Conservation (phyloP, 2,113 vertebrate genomes). For the Hippocampus guttulatus region DNA sequence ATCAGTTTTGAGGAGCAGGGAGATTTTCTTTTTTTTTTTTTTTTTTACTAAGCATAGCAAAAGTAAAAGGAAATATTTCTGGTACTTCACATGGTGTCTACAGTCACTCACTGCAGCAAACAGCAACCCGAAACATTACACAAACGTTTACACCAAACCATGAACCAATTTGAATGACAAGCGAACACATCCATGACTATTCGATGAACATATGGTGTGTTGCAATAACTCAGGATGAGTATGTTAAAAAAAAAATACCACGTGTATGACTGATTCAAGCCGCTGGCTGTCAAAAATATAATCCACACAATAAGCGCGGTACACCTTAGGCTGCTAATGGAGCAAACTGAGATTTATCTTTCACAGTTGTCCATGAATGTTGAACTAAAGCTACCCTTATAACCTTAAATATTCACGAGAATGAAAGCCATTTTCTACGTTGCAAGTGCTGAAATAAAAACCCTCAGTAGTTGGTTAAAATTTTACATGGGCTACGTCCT, state of each 20-base stretch:
- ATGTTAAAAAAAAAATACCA: not conserved
- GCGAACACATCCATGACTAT: not conserved
- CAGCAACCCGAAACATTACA: not conserved
- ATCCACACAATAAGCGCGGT: not conserved
- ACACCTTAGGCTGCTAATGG: not conserved
- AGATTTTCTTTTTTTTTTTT: too few species aligned
- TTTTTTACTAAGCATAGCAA: too few species aligned
- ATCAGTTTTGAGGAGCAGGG: too few species aligned
- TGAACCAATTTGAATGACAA: conserved; percentile 1
- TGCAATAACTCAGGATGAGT: not conserved
- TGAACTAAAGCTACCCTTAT: not conserved
- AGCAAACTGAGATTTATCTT: not conserved
- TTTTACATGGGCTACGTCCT: not conserved
- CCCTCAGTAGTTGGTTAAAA: not conserved
- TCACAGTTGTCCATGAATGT: not conserved
- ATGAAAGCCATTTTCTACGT: too few species aligned
- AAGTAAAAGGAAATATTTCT: too few species aligned
- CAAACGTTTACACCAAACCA: not conserved
- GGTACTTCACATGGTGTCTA: too few species aligned
- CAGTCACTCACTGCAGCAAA: too few species aligned
- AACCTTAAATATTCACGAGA: too few species aligned
- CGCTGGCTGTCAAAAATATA: not conserved
- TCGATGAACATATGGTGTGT: not conserved
- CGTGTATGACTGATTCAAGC: not conserved
- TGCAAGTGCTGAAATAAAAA: not conserved